Base-by-base conservation (phyloP, 1,140 invertebrate genomes). In the Zaprionus vittiger region DNA sequence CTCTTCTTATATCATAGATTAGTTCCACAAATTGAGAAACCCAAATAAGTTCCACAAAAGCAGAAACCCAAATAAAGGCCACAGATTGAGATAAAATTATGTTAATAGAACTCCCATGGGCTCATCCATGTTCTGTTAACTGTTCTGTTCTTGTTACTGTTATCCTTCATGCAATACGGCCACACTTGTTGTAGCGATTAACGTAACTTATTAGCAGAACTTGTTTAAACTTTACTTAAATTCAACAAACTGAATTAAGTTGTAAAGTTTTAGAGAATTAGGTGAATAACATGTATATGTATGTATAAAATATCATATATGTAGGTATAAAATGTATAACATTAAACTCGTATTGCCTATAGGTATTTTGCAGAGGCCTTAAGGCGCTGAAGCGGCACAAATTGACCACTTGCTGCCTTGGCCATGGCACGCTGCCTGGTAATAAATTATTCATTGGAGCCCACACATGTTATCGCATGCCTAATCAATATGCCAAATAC, bases 301-400 rank as follows among this genome's bases (percentile, higher is more conserved):
- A 22, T 38, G 5, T 34, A 49, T 49, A 26, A 24, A 20, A 26
- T 31, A 38, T 14, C 11, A 7, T 47, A 22, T 24, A n/a, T 38
- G 7, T 34, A 34, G 14, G 17, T 20, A 20, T 3, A 20, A 11
- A 12, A 47, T 52, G 15, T 47, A 49, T 37, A n/a, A 14, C 14
- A 22, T 22, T 52, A 14, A 24, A 6, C 47, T 14, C 4, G 11
- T 52, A 52, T 24, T 24, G 47, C 20, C 4, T 22, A 22, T 14
- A 24, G 17, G 2, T 38, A 31, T n/a, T 69, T 26, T 28, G 4
- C 24, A 26, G n/a, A 28, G 22, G 44, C 57, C 49, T 26, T 28
- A 37, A 15, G 44, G 6, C 57, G 72, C 14, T 83, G 72, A 77
- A 63, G 81, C 81, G 79, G 55, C 44, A 24, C 64, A 56, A 83